Conservation (phyloP, 1,140 invertebrate genomes). For the Drosophila littoralis region DNA sequence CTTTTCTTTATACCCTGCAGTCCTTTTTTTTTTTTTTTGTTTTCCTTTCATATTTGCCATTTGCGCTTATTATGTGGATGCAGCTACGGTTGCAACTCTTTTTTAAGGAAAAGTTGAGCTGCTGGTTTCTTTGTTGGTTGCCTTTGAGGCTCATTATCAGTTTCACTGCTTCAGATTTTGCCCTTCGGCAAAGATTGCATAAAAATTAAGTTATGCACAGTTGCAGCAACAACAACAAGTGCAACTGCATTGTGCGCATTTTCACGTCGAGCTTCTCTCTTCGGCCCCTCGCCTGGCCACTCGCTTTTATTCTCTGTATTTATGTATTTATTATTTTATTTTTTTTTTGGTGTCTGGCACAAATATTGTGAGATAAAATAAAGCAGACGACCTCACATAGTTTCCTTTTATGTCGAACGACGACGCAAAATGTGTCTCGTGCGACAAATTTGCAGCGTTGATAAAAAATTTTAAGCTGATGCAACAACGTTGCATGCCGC, state of each 20-base stretch:
- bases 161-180: constrained; percentile 52
- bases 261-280: constrained; percentile 1
- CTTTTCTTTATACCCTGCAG: neutral
- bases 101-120: constrained; percentile 1
- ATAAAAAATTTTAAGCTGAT: constrained; percentile 72
- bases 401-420: constrained; percentile 68
- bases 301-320: constrained; percentile 8
- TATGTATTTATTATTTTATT: neutral
- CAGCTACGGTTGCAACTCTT: constrained; percentile 21
- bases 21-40: neutral
- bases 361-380: constrained; percentile 54
- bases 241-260: constrained; percentile 40
- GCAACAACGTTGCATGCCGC: constrained; percentile 74
- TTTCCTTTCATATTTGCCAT: constrained; percentile 3
- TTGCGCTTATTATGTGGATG: constrained; percentile 32
- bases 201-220: constrained; percentile 60
- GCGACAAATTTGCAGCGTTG: constrained; percentile 58
- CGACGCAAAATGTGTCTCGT: constrained; percentile 75
- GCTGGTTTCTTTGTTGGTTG: neutral
- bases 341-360: constrained; percentile 56
- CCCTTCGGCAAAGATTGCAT: constrained; percentile 58
- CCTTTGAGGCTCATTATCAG: constrained; percentile 61
- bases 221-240: constrained; percentile 13
- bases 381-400: constrained; percentile 75
- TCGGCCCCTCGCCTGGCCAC: neutral